These are phyloP conservation scores for Brenthis ino DNA, from an alignment of 2,888 invertebrate genomes.

Conservation along the genomic window DNA sequence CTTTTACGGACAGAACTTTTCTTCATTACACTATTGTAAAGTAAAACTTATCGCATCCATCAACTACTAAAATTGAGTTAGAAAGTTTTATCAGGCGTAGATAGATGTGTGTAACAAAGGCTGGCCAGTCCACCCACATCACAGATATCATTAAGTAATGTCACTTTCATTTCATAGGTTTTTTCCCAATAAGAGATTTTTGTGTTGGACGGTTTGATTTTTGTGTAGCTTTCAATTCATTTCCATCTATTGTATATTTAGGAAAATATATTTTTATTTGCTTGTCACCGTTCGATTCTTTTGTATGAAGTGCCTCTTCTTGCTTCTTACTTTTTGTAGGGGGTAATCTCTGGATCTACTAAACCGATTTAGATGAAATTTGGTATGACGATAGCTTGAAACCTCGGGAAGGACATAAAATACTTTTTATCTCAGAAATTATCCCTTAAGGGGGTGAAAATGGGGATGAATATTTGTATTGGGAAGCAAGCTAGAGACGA, in stretches of 20 bases:
- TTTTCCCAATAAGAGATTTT: background rate
- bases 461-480: too few relatives aligned
- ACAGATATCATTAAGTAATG: slow-evolving; percentile 13
- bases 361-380: too few relatives aligned
- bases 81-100: slow-evolving; percentile 8
- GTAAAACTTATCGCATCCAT: slow-evolving; percentile 17
- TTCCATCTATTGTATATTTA: too few relatives aligned
- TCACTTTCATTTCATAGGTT: background rate
- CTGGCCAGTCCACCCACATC: slow-evolving; percentile 7
- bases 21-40: slow-evolving; percentile 7
- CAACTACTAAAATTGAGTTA: slow-evolving; percentile 15
- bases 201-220: too few relatives aligned
- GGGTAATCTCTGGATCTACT: too few relatives aligned
- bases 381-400: too few relatives aligned
- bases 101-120: slow-evolving; percentile 9
- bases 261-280: too few relatives aligned
- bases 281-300: background rate
- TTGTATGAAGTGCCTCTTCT: background rate
- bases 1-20: slow-evolving; percentile 1
- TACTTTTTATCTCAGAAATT: too few relatives aligned
- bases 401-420: too few relatives aligned
- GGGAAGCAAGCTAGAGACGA: too few relatives aligned
- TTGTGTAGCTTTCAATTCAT: too few relatives aligned
- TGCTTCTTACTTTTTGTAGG: background rate
- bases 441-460: too few relatives aligned